These are phyloP conservation scores for Zaprionus tsacasi DNA, from an alignment of 1,140 invertebrate species.

Conservation along the genomic window DNA sequence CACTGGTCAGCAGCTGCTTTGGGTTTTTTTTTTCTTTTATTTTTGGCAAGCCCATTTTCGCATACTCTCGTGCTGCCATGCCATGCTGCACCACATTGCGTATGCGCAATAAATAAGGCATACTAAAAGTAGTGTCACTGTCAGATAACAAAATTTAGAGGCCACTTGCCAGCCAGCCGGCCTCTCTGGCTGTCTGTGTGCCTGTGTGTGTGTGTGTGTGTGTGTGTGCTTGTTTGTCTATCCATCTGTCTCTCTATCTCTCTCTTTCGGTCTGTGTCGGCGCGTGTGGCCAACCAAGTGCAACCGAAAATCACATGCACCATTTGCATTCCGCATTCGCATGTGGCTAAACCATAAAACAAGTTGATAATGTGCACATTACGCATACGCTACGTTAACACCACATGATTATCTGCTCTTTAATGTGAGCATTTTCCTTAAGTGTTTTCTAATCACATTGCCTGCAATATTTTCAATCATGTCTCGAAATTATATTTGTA, in stretches of 20 bases:
- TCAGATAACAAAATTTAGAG: constrained; percentile 58
- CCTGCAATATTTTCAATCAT: not conserved
- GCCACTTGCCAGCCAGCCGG: constrained; percentile 13
- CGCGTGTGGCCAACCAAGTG: constrained; percentile 12
- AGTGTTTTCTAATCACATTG: not conserved
- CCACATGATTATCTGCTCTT: not conserved
- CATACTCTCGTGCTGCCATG: constrained; percentile 11
- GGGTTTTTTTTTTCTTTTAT: not conserved
- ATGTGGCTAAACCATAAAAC: constrained; percentile 20
- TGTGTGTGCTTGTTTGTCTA: not conserved
- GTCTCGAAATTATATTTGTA: not conserved
- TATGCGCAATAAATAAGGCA: constrained; percentile 49
- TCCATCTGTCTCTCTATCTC: not conserved
- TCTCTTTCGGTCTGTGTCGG: not conserved
- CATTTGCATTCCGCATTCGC: constrained; percentile 6
- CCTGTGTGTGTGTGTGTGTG: not conserved
- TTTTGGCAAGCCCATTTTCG: constrained; percentile 35
- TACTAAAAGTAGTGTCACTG: constrained; percentile 56
- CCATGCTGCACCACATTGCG: constrained; percentile 45
- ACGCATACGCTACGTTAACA: constrained; percentile 33
- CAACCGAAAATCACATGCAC: constrained; percentile 21
- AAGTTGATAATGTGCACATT: constrained; percentile 16
- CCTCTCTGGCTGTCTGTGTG: not conserved
- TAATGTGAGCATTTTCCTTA: not conserved
- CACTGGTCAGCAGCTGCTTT: constrained; percentile 23